Evolutionary conservation across 1,140 invertebrate genomes (phyloP).

Genomic region (Scaptomyza montana): DNA sequence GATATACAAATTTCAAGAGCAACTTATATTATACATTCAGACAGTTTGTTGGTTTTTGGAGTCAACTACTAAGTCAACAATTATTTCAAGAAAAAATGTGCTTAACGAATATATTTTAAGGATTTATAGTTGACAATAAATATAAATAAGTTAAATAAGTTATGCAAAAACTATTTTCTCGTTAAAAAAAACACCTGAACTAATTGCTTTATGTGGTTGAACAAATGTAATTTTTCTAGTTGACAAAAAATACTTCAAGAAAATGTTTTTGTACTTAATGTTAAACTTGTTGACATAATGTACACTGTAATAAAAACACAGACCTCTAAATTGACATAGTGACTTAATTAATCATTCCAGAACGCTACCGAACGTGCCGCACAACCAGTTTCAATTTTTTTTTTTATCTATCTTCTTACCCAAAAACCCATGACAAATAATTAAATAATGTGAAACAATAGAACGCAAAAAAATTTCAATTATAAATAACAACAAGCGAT

Average conservation of each 20-base stretch:
- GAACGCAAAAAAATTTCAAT: slow-evolving; percentile 46
- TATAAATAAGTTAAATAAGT: too few relatives aligned
- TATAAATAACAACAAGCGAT: slow-evolving; percentile 12
- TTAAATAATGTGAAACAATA: slow-evolving; percentile 61
- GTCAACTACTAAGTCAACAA: neutral
- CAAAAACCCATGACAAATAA: slow-evolving; percentile 54
- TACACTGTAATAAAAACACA: neutral
- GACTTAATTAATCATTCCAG: slow-evolving; percentile 60
- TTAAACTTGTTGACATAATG: slow-evolving; percentile 9
- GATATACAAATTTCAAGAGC: neutral
- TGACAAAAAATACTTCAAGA: too few relatives aligned
- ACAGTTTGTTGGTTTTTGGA: too few relatives aligned
- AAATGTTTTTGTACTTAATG: too few relatives aligned
- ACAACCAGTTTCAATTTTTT: slow-evolving; percentile 27
- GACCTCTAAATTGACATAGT: slow-evolving; percentile 43
- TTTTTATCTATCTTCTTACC: neutral
- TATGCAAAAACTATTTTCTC: too few relatives aligned
- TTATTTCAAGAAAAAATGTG: too few relatives aligned
- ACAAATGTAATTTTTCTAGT: too few relatives aligned
- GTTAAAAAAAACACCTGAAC: slow-evolving; percentile 2
- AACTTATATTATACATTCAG: neutral
- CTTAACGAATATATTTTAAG: too few relatives aligned
- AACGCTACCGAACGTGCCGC: slow-evolving; percentile 41
- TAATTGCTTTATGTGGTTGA: neutral
- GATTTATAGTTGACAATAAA: too few relatives aligned